Conservation (phyloP, 2,113 vertebrate genomes). For the Pelmatolapia mariae region DNA sequence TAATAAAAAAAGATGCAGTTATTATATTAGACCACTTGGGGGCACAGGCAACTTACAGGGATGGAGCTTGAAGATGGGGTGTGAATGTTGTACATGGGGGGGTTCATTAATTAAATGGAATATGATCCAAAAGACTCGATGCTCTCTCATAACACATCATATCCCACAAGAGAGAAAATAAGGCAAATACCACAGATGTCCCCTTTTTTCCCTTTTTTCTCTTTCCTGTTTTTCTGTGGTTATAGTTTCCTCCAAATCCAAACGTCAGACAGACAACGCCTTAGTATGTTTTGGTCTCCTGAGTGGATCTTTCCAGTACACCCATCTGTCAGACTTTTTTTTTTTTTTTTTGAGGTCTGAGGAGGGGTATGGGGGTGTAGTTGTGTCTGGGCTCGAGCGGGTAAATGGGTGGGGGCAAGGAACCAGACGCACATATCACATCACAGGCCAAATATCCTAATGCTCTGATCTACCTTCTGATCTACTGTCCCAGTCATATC, state of each 20-base stretch:
- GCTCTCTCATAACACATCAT: constrained; percentile 55
- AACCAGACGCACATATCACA: constrained; percentile 39
- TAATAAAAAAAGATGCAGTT: constrained; percentile 40
- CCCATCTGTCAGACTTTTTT: constrained; percentile 62
- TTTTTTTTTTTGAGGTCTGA: background rate
- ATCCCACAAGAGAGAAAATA: constrained; percentile 62
- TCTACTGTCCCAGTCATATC: constrained; percentile 25
- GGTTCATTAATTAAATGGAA: constrained; percentile 59
- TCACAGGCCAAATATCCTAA: constrained; percentile 45
- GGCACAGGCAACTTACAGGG: constrained; percentile 71
- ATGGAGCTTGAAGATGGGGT: background rate
- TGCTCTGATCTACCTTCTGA: constrained; percentile 41
- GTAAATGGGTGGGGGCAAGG: constrained; percentile 12
- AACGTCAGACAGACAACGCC: constrained; percentile 49
- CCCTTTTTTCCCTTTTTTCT: constrained; percentile 45
- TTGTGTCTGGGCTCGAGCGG: constrained; percentile 33
- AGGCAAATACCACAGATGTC: constrained; percentile 63
- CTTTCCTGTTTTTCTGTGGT: constrained; percentile 16
- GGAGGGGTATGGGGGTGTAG: constrained; percentile 30
- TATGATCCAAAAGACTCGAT: constrained; percentile 58
- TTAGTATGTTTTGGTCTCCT: constrained; percentile 62
- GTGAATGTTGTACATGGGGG: background rate
- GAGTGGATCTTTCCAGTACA: constrained; percentile 53
- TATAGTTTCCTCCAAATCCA: constrained; percentile 49
- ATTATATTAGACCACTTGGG: constrained; percentile 64